Percentiles rank a stretch among this genome's conserved stretches.
Conservation (phyloP, 2,113 vertebrate genomes). For the Heterocephalus glaber region DNA sequence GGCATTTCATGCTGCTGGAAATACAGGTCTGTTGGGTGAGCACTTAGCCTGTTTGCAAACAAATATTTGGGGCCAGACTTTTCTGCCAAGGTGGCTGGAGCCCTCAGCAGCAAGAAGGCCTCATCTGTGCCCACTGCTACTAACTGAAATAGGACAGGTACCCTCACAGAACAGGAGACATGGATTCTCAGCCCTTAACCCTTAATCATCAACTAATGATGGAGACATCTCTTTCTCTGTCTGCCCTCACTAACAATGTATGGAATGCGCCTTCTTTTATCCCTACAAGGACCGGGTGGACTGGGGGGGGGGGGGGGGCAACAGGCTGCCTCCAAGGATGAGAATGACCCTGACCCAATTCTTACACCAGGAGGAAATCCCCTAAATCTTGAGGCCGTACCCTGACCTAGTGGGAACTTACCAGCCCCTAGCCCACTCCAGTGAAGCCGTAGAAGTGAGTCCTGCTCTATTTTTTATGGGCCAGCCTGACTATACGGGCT, state of each 20-base stretch:
- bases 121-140: conserved; percentile 37
- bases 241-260: background rate
- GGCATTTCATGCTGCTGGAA: conserved; percentile 17
- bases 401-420: background rate
- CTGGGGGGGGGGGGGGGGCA: background rate
- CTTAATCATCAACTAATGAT: no score
- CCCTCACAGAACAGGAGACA: background rate
- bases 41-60: conserved; percentile 43
- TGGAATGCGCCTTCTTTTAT: background rate
- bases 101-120: background rate
- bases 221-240: background rate
- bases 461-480: background rate
- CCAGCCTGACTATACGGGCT: background rate
- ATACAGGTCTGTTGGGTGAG: background rate
- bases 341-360: background rate
- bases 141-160: background rate
- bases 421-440: background rate
- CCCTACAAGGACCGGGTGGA: background rate
- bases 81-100: background rate
- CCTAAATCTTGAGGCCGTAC: background rate
- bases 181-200: background rate
- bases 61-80: conserved; percentile 27
- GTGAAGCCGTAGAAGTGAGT: background rate
- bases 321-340: background rate
- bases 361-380: background rate